Percentiles rank a stretch among this genome's conserved stretches.
phyloP scores from a whole-genome alignment of 2,797 vertebrate genomes.

The Chelon auratus region DNA sequence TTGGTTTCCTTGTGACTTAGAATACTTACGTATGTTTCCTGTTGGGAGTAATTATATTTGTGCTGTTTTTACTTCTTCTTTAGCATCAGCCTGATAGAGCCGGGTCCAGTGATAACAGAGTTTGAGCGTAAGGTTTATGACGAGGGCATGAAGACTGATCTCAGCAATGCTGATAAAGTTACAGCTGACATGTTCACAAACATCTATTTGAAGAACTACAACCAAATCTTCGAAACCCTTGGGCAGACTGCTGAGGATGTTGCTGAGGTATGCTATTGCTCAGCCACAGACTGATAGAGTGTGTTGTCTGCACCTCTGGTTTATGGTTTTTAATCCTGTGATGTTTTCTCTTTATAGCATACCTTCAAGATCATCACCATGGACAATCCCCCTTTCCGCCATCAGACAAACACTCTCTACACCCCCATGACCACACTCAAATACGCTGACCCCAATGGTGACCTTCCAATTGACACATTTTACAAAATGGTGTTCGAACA shows the following conservation, averaged over 20 bases:
- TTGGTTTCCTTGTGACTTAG: no score
- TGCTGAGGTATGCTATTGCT: slow-evolving; percentile 84
- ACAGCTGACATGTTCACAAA: slow-evolving; percentile 91
- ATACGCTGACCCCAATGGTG: slow-evolving; percentile 89
- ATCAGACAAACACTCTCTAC: slow-evolving; percentile 90
- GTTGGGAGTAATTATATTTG: neutral
- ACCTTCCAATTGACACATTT: slow-evolving; percentile 90
- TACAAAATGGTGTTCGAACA: slow-evolving; percentile 93
- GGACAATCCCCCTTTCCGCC: slow-evolving; percentile 89
- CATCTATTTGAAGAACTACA: slow-evolving; percentile 90
- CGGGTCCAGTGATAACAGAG: slow-evolving; percentile 90
- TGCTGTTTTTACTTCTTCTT: slow-evolving; percentile 2
- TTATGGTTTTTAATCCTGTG: neutral
- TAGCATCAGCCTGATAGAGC: slow-evolving; percentile 90
- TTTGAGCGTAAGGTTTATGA: slow-evolving; percentile 90
- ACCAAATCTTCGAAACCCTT: slow-evolving; percentile 87
- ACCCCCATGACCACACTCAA: slow-evolving; percentile 91
- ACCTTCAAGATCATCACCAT: slow-evolving; percentile 88
- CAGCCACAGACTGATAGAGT: neutral
- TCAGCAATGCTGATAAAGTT: slow-evolving; percentile 87
- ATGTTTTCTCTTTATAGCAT: slow-evolving; percentile 78
- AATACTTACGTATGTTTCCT: no score
- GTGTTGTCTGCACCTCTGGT: neutral
- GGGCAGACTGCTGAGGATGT: slow-evolving; percentile 89
- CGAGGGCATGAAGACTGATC: slow-evolving; percentile 88